Conservation (phyloP, 1,140 invertebrate genomes). For the Drosophila santomea region DNA sequence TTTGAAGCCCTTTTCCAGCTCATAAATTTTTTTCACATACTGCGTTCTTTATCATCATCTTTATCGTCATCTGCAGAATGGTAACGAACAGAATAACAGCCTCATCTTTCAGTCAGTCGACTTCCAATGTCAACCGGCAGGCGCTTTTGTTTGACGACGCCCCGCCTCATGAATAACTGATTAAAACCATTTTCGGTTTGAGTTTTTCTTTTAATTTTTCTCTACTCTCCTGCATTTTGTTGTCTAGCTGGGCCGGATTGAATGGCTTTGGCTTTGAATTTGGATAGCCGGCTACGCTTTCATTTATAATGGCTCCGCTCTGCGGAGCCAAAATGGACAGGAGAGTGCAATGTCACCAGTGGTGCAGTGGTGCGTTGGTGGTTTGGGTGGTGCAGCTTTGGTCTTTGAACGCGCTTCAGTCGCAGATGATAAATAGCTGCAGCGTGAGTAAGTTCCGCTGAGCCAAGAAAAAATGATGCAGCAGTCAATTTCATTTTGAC, state of each 20-base stretch:
- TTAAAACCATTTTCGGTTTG: constrained; percentile 79
- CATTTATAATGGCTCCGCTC: constrained; percentile 73
- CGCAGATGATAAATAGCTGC: constrained; percentile 52
- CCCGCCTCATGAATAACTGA: constrained; percentile 80
- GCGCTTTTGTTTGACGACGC: constrained; percentile 77
- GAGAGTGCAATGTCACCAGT: constrained; percentile 48
- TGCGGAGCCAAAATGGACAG: constrained; percentile 32
- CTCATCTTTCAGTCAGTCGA: constrained; percentile 41
- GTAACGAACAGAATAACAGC: constrained; percentile 3
- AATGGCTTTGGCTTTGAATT: constrained; percentile 12
- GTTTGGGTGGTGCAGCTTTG: constrained; percentile 5
- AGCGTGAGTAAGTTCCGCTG: constrained; percentile 17
- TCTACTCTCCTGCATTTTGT: constrained; percentile 18
- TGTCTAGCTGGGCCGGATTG: constrained; percentile 17
- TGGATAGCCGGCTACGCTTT: constrained; percentile 54
- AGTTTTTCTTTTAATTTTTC: constrained; percentile 38
- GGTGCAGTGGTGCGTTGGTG: constrained; percentile 10
- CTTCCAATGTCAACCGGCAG: constrained; percentile 77
- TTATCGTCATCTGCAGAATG: constrained; percentile 5
- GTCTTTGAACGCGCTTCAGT: constrained; percentile 27
- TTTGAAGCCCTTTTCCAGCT: constrained; percentile 63
- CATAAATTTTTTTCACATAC: constrained; percentile 74
- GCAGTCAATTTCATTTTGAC: constrained; percentile 39
- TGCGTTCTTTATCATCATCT: constrained; percentile 24
- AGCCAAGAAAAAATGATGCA: constrained; percentile 43